phyloP scores from a whole-genome alignment of 2,888 invertebrate genomes.

The Papilio protenor region DNA sequence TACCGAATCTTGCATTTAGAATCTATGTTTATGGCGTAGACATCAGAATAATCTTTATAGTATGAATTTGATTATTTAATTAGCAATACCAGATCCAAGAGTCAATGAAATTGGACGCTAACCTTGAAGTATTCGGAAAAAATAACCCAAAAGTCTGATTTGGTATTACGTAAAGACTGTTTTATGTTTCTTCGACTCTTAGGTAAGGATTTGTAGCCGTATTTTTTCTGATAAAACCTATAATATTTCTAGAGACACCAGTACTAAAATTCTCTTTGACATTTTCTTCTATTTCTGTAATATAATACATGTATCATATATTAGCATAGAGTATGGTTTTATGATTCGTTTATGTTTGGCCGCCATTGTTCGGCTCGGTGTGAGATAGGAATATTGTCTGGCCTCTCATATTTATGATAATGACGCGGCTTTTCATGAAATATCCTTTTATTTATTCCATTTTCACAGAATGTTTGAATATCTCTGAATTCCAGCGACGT shows the following conservation, averaged over 20 bases:
- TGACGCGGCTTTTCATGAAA: conserved; percentile 11
- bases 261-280: neutral
- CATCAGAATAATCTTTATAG: neutral
- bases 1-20: neutral
- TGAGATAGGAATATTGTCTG: conserved; percentile 16
- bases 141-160: conserved; percentile 10
- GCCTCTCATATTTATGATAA: conserved; percentile 36
- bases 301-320: neutral
- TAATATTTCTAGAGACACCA: neutral
- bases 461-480: conserved; percentile 22
- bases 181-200: neutral
- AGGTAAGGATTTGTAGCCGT: conserved; percentile 4
- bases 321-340: neutral
- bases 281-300: neutral
- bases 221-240: neutral
- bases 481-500: conserved; percentile 13
- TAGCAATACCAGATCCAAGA: neutral
- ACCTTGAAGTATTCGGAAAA: conserved; percentile 5
- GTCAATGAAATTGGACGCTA: neutral
- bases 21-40: neutral
- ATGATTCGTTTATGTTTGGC: conserved; percentile 10
- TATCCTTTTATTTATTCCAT: conserved; percentile 32
- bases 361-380: conserved; percentile 14
- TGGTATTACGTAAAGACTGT: neutral
- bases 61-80: neutral